A percentile compares a stretch with the other conserved stretches of the same genome.
These are phyloP conservation scores for Phymastichus coffea DNA, from an alignment of 1,140 invertebrate genomes.

Conservation along the genomic window DNA sequence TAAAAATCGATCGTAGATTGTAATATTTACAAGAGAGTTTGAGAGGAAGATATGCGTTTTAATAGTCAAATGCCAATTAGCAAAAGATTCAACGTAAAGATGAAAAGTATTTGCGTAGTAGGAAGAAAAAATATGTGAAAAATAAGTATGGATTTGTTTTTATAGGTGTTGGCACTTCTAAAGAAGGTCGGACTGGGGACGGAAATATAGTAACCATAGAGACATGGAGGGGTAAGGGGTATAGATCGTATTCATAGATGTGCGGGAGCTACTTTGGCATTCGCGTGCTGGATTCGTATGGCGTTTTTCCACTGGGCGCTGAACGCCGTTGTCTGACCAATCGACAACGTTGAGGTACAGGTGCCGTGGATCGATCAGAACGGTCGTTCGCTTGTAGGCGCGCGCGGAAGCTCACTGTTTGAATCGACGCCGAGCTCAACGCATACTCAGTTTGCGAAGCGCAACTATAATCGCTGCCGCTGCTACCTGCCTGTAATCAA, in stretches of 20 bases:
- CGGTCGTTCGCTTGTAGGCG: background rate
- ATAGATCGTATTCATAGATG: background rate
- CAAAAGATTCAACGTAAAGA: too few species aligned
- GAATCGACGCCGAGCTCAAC: background rate
- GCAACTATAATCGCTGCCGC: background rate
- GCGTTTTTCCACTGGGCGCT: slow-evolving; percentile 1
- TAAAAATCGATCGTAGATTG: too few species aligned
- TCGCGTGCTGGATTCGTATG: background rate
- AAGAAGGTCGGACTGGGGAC: background rate
- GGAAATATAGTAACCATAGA: slow-evolving; percentile 5
- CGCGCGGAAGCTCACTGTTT: background rate
- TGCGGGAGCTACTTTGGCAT: background rate
- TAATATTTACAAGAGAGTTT: too few species aligned
- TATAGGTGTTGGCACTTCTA: too few species aligned
- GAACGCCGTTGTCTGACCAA: background rate
- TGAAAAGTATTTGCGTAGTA: too few species aligned
- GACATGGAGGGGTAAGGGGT: background rate
- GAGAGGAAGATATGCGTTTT: too few species aligned
- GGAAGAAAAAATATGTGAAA: too few species aligned
- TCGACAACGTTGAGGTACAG: background rate
- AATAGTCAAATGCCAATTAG: too few species aligned
- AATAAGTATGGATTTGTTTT: too few species aligned
- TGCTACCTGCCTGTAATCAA: too few species aligned
- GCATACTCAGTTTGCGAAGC: background rate
- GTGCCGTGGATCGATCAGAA: slow-evolving; percentile 1